Conservation (phyloP, 2,888 invertebrate genomes). For the Pimpla rufipes region DNA sequence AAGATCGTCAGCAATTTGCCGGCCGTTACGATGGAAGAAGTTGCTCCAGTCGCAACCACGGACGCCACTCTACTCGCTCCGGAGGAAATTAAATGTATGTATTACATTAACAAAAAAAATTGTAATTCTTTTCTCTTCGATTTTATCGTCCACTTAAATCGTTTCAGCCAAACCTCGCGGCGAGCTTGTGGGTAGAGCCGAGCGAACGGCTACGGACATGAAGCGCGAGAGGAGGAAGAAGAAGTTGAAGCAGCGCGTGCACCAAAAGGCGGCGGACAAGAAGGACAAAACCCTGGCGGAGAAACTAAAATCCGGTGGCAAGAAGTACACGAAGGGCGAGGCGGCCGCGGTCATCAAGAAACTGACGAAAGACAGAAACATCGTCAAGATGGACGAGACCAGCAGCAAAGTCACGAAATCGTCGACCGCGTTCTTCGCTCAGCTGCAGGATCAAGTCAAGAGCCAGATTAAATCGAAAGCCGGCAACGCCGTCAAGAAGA, state of each 20-base stretch:
- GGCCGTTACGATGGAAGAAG: constrained; percentile 97
- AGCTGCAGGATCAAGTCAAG: constrained; percentile 92
- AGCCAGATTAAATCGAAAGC: constrained; percentile 86
- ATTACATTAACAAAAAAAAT: not conserved
- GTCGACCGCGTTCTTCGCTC: constrained; percentile 94
- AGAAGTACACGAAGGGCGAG: constrained; percentile 87
- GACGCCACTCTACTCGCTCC: constrained; percentile 95
- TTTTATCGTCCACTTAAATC: not conserved
- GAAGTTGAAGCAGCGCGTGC: constrained; percentile 91
- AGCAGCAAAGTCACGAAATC: constrained; percentile 88
- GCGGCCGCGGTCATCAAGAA: constrained; percentile 88
- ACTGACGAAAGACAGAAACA: constrained; percentile 89
- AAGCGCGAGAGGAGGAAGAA: constrained; percentile 95
- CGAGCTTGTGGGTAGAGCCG: constrained; percentile 90
- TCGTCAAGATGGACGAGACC: constrained; percentile 86
- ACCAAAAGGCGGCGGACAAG: constrained; percentile 86
- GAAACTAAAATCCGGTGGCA: constrained; percentile 85
- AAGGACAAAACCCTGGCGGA: constrained; percentile 79
- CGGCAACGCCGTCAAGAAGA: constrained; percentile 75
- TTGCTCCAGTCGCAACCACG: constrained; percentile 95
- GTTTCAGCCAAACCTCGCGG: constrained; percentile 85
- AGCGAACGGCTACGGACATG: constrained; percentile 94
- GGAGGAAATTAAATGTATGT: constrained; percentile 93
- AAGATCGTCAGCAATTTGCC: constrained; percentile 96
- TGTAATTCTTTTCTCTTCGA: not conserved